phyloP scores from a whole-genome alignment of 2,888 invertebrate genomes.

The Micoletzkya japonica region DNA sequence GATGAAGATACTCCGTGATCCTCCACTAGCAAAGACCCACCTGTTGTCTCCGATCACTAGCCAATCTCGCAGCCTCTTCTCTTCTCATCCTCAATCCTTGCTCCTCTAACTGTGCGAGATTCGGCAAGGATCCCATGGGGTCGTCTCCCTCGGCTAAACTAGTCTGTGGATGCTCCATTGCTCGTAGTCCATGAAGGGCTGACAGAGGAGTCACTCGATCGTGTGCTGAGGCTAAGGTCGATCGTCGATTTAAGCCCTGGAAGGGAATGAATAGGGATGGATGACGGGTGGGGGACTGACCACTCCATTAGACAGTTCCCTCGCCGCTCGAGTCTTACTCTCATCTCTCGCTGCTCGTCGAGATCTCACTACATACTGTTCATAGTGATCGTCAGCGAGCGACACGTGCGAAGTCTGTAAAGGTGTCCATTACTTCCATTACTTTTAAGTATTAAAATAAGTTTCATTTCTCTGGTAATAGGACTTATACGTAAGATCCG shows the following conservation, averaged over 20 bases:
- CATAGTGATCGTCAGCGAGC: conserved; percentile 20
- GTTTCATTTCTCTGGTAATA: neutral
- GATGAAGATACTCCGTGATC: neutral
- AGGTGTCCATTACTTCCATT: neutral
- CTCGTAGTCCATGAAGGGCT: no score
- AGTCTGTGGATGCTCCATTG: neutral
- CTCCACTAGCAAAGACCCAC: conserved; percentile 46
- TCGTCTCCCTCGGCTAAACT: conserved; percentile 30
- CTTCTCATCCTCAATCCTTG: conserved; percentile 69
- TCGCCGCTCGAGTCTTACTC: conserved; percentile 7
- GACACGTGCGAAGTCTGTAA: neutral
- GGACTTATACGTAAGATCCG: no score
- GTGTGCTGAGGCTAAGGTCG: conserved; percentile 14
- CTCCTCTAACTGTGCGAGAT: conserved; percentile 72
- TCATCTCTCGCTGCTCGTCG: conserved; percentile 12
- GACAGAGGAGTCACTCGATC: conserved; percentile 12
- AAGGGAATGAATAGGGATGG: conserved; percentile 24
- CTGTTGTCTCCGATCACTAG: conserved; percentile 90
- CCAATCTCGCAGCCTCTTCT: conserved; percentile 83
- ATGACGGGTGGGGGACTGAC: neutral
- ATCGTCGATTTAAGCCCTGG: conserved; percentile 11
- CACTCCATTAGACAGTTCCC: conserved; percentile 25
- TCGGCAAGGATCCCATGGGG: conserved; percentile 84
- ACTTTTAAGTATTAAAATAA: neutral
- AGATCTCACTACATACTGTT: conserved; percentile 25